phyloP scores from a whole-genome alignment of 2,888 invertebrate species.

The Xanthorhoe designata region DNA sequence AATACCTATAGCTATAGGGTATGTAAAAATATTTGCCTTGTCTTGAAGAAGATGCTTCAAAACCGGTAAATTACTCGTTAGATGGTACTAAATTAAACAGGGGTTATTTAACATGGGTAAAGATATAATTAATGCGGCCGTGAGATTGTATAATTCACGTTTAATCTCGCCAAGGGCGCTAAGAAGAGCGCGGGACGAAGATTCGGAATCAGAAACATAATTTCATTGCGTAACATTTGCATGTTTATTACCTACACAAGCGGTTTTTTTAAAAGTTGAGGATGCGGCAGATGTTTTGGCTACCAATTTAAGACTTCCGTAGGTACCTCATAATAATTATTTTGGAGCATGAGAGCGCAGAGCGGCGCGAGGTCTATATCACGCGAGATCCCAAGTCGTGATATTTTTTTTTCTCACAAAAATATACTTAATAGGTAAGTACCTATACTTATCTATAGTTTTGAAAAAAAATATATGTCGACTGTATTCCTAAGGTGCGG shows the following conservation, averaged over 20 bases:
- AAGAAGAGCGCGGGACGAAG: slow-evolving; percentile 12
- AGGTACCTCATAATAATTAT: no score
- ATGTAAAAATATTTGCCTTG: neutral
- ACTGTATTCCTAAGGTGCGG: no score
- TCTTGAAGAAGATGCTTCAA: neutral
- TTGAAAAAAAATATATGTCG: no score
- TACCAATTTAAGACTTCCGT: no score
- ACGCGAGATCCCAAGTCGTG: no score
- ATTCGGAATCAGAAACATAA: slow-evolving; percentile 9
- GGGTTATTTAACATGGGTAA: slow-evolving; percentile 35
- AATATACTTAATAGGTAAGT: no score
- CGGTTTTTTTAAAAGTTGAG: no score
- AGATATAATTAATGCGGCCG: slow-evolving; percentile 44
- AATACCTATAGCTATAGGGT: neutral
- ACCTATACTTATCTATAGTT: no score
- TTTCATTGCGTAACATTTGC: neutral
- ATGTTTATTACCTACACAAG: neutral
- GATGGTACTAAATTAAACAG: slow-evolving; percentile 34
- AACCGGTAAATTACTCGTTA: slow-evolving; percentile 29
- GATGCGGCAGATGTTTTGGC: no score
- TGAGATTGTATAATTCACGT: slow-evolving; percentile 50
- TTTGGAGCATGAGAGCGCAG: no score
- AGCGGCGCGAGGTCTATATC: no score
- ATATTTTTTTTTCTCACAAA: no score
- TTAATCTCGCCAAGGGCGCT: slow-evolving; percentile 34